Evolutionary conservation across 2,888 invertebrate species (phyloP).

Genomic region (Chrysolina oricalcia): DNA sequence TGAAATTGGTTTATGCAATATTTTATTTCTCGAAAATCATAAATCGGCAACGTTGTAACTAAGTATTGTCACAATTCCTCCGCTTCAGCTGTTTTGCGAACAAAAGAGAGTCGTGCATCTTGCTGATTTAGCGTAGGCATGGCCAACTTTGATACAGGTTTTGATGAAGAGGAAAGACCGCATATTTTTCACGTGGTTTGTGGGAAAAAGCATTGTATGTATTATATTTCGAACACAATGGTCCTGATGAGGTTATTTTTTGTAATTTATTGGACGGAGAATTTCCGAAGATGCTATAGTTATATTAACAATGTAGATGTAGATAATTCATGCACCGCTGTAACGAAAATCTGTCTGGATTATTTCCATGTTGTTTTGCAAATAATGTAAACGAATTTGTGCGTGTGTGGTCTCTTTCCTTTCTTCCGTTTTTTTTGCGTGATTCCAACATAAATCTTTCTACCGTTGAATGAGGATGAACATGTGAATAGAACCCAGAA

Average conservation of each 20-base stretch:
- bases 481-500: no score
- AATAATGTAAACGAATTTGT: no score
- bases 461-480: no score
- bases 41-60: conserved; percentile 10
- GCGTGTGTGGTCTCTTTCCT: no score
- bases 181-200: conserved; percentile 18
- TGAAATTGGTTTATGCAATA: neutral
- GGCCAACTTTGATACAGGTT: conserved; percentile 37
- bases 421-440: no score
- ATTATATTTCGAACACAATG: conserved; percentile 2
- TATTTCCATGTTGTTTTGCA: no score
- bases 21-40: neutral
- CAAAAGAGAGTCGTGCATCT: conserved; percentile 37
- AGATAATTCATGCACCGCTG: neutral
- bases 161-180: conserved; percentile 16
- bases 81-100: conserved; percentile 33
- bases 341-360: neutral
- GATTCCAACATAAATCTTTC: no score
- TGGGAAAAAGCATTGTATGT: conserved; percentile 11
- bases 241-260: conserved; percentile 1
- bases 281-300: neutral
- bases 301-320: neutral
- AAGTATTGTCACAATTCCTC: conserved; percentile 12
- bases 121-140: conserved; percentile 37
- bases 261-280: conserved; percentile 3